These are phyloP conservation scores for Drosophila murphyi DNA, from an alignment of 1,140 invertebrate genomes.

Conservation along the genomic window DNA sequence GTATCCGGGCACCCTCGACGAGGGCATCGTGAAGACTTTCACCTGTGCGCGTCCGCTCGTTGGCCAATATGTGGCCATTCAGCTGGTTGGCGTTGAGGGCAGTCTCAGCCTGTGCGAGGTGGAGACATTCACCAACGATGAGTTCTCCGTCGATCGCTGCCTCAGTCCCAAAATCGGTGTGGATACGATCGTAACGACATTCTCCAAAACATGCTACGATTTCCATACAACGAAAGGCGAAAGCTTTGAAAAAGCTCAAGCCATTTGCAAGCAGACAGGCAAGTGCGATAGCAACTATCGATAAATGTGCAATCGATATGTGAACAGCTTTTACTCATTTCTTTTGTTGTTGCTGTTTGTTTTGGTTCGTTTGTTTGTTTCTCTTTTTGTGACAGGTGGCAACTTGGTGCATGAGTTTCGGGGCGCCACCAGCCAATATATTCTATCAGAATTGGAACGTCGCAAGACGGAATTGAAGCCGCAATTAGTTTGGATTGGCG, in stretches of 20 bases:
- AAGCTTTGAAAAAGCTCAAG: slow-evolving; percentile 91
- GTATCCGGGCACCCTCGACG: slow-evolving; percentile 96
- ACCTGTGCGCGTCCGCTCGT: slow-evolving; percentile 92
- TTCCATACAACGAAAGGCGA: slow-evolving; percentile 92
- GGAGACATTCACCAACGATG: slow-evolving; percentile 95
- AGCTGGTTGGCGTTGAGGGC: slow-evolving; percentile 95
- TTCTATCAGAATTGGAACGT: slow-evolving; percentile 92
- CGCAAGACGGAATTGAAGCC: slow-evolving; percentile 91
- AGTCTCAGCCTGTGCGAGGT: slow-evolving; percentile 95
- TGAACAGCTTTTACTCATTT: neutral
- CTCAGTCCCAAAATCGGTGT: slow-evolving; percentile 88
- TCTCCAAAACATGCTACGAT: slow-evolving; percentile 95
- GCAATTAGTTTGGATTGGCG: slow-evolving; percentile 95
- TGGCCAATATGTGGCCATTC: slow-evolving; percentile 94
- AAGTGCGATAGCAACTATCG: slow-evolving; percentile 26
- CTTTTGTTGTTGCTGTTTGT: neutral
- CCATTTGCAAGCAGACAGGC: slow-evolving; percentile 89
- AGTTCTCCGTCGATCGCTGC: slow-evolving; percentile 93
- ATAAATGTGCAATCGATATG: slow-evolving; percentile 3
- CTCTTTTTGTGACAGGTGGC: slow-evolving; percentile 85
- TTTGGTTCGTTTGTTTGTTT: neutral
- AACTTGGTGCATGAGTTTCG: slow-evolving; percentile 90
- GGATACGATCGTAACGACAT: slow-evolving; percentile 91
- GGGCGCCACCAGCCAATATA: slow-evolving; percentile 89
- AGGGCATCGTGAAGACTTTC: slow-evolving; percentile 95